phyloP scores from a whole-genome alignment of 1,140 invertebrate genomes.

The Magallana gigas region DNA sequence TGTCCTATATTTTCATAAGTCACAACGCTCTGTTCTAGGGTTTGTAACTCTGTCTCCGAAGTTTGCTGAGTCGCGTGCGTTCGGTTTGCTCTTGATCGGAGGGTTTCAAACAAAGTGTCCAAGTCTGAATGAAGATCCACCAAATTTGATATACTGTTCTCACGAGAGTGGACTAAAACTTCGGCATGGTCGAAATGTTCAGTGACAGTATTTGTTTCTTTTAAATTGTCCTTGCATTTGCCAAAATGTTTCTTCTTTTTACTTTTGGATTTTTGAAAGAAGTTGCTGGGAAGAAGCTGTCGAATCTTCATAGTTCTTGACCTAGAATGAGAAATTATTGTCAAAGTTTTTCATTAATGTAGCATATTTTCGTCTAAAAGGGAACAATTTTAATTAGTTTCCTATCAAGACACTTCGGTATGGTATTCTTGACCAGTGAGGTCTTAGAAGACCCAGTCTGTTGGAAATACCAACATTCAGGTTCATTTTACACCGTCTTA shows the following conservation, averaged over 20 bases:
- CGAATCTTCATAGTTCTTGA: slow-evolving; percentile 54
- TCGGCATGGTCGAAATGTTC: neutral
- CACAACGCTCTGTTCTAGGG: slow-evolving; percentile 11
- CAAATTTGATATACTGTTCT: slow-evolving; percentile 5
- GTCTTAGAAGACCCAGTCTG: neutral
- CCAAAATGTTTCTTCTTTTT: slow-evolving; percentile 50
- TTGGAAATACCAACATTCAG: too few species aligned
- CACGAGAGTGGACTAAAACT: neutral
- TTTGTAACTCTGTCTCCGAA: neutral
- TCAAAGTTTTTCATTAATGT: neutral
- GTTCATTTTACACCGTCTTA: too few species aligned
- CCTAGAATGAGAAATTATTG: neutral
- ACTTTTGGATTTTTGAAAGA: slow-evolving; percentile 46
- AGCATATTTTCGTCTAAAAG: neutral
- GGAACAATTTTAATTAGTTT: neutral
- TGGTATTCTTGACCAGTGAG: neutral
- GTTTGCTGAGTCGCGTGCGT: slow-evolving; percentile 29
- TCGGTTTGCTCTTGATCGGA: neutral
- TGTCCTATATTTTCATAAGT: slow-evolving; percentile 16
- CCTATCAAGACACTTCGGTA: neutral
- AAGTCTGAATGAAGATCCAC: slow-evolving; percentile 32
- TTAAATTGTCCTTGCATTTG: neutral
- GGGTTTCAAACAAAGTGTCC: slow-evolving; percentile 1
- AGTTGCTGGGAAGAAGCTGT: slow-evolving; percentile 49
- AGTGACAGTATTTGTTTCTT: neutral